These are phyloP conservation scores for Takifugu bimaculatus DNA, from an alignment of 2,113 vertebrate species.

Conservation along the genomic window DNA sequence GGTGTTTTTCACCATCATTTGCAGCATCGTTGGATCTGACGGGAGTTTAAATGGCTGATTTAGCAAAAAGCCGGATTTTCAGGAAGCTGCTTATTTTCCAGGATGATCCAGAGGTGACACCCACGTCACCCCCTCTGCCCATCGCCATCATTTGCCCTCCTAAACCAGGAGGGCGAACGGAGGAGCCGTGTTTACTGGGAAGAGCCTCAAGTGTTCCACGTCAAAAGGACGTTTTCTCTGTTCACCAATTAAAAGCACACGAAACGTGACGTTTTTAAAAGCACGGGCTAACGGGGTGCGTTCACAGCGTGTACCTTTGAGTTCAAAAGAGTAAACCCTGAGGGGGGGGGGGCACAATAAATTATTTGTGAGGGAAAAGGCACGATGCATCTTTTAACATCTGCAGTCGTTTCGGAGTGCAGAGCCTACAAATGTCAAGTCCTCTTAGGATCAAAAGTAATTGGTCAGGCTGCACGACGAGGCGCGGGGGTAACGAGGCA, in stretches of 20 bases:
- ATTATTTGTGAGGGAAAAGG: constrained; percentile 77
- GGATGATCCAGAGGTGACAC: constrained; percentile 83
- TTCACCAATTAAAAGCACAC: background rate
- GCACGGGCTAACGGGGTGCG: constrained; percentile 38
- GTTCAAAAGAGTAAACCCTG: constrained; percentile 74
- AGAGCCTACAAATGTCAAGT: constrained; percentile 92
- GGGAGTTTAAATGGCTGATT: constrained; percentile 93
- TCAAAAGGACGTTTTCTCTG: background rate
- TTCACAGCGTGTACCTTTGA: constrained; percentile 72
- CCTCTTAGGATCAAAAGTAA: constrained; percentile 92
- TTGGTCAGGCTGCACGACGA: constrained; percentile 85
- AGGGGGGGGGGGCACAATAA: constrained; percentile 57
- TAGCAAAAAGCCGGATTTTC: constrained; percentile 85
- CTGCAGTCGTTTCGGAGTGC: constrained; percentile 86
- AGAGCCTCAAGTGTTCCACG: background rate
- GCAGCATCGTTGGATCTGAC: constrained; percentile 88
- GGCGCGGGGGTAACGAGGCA: constrained; percentile 68
- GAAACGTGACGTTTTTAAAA: constrained; percentile 43
- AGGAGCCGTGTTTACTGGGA: constrained; percentile 15
- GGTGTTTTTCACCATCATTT: constrained; percentile 82
- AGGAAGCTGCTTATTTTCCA: constrained; percentile 63
- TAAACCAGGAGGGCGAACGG: background rate
- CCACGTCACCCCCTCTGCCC: constrained; percentile 88
- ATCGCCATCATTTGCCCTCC: constrained; percentile 56
- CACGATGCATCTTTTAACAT: constrained; percentile 86